Evolutionary conservation across 2,113 vertebrate genomes (phyloP).

Genomic region (Sigmodon hispidus): DNA sequence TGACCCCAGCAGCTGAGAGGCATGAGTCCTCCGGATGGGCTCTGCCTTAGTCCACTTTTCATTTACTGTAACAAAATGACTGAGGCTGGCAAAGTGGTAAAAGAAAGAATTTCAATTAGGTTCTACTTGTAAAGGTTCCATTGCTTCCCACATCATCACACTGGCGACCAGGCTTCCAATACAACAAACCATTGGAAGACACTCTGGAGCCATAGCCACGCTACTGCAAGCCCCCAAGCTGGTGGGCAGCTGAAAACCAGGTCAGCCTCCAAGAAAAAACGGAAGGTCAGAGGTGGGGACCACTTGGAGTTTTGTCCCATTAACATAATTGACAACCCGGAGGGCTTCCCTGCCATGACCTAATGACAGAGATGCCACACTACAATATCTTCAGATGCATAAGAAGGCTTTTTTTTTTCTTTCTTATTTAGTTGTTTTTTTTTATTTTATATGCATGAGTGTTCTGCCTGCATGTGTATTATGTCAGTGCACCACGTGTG

Average conservation of each 20-base stretch:
- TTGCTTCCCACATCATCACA: neutral
- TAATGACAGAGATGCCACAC: neutral
- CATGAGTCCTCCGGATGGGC: neutral
- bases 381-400: neutral
- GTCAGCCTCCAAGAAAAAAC: neutral
- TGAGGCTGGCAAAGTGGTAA: neutral
- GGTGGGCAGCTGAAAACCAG: neutral
- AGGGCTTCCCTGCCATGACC: neutral
- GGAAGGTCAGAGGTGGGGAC: neutral
- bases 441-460: neutral
- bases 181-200: neutral
- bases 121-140: neutral
- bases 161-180: neutral
- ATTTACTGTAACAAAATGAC: neutral
- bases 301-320: neutral
- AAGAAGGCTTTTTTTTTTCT: neutral
- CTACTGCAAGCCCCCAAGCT: neutral
- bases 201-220: neutral
- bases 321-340: accelerated
- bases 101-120: neutral
- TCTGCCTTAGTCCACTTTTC: neutral
- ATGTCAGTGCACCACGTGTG: neutral
- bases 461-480: neutral
- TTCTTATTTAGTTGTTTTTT: neutral
- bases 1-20: conserved; percentile 1